Conservation (phyloP, 30 jellyfish, hydroid and myxozoan species). For the Rhopilema esculentum region DNA sequence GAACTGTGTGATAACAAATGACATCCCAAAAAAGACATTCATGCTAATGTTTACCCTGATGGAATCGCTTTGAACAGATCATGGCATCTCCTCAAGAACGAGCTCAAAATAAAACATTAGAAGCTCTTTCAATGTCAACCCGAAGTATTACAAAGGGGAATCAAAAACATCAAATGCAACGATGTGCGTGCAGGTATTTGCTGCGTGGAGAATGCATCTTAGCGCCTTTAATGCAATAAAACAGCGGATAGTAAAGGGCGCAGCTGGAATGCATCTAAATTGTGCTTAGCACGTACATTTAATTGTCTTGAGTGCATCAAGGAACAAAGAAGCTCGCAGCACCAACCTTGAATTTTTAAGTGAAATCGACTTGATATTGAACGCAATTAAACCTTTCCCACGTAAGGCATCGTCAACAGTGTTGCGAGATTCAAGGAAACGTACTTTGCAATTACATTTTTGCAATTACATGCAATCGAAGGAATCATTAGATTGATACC, state of each 20-base stretch:
- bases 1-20: too few relatives aligned
- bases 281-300: not conserved
- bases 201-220: constrained; percentile 3
- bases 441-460: not conserved
- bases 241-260: not conserved
- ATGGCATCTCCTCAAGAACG: too few relatives aligned
- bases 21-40: too few relatives aligned
- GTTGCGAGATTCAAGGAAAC: too few relatives aligned
- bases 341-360: not conserved
- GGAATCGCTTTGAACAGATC: too few relatives aligned
- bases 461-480: not conserved
- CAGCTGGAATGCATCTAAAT: constrained; percentile 1
- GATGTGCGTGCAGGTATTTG: constrained; percentile 35
- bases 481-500: too few relatives aligned
- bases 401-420: not conserved
- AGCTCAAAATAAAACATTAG: too few relatives aligned
- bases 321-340: not conserved
- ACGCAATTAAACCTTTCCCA: not conserved
- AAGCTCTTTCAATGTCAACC: too few relatives aligned
- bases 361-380: not conserved
- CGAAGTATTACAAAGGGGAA: too few relatives aligned
- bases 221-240: not conserved
- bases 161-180: not conserved
- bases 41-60: too few relatives aligned
- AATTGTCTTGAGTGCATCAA: not conserved